Base-by-base conservation (phyloP, 2,113 vertebrate genomes). In the Heterotis niloticus region DNA sequence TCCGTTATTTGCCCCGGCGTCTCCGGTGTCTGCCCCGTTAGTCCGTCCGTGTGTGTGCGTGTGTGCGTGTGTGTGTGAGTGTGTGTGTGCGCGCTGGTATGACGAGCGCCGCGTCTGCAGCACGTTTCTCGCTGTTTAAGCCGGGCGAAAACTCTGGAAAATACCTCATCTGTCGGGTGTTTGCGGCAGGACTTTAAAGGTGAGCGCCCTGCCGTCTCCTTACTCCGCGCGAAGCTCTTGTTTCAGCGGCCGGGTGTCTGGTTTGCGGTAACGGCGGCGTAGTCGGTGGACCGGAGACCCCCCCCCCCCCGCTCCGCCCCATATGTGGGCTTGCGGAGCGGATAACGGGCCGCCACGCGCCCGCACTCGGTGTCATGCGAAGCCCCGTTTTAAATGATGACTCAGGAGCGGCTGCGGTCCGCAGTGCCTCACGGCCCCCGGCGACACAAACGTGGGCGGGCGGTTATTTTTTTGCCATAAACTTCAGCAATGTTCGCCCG, bases 21-120 rank as follows among this genome's bases (percentile, higher is more conserved):
- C n/a, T n/a, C n/a, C 34, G 2, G 34, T 44, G 34, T 44, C 34
- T 44, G 34, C 7, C n/a, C 62, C 84, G 88, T 90, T 89, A 91
- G 92, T 90, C 89, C 82, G 84, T 85, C 52, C 68, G 85, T 86
- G 85, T 86, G 86, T 80, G 86, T 83, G 34, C 7, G 34, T 44
- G 34, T 44, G 34, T 86, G 86, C 83, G 89, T 88, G 88, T 87
- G 75, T 83, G 79, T 83, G 89, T 89, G 91, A 88, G 88, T 89
- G 89, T 89, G 78, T 81, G 78, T 67, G 78, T 68, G 84, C 90
- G 87, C 89, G 85, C 78, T 90, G 89, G 88, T 82, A 89, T 91
- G 92, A 88, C 89, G 91, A 92, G 91, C 92, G 86, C 91, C 90
- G 91, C 91, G 91, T 92, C 90, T 90, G 91, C 91, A 86, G 89